Evolutionary conservation across 2,888 invertebrate species (phyloP), one percentile per base, ranked within the genome.

Genomic region (Microctonus brassicae): DNA sequence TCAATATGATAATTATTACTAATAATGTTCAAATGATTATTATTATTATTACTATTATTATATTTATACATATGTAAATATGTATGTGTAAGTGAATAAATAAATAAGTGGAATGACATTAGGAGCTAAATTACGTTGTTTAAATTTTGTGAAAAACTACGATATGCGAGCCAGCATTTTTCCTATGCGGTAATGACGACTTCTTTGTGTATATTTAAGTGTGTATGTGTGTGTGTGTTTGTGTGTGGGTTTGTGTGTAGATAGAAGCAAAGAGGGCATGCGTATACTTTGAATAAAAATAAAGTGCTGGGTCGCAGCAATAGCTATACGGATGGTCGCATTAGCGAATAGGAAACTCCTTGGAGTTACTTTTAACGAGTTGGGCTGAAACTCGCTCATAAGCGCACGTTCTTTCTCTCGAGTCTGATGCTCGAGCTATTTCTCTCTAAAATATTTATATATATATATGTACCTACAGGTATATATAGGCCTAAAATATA

Each of bases 221-320:
- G 34, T 39, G 53, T 24, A 24, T 36, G 73, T 58, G 70, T 67
- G 74, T n/a, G n/a, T n/a, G n/a, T n/a, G n/a, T n/a, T n/a, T n/a
- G n/a, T n/a, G n/a, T n/a, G n/a, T n/a, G n/a, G n/a, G n/a, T n/a
- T n/a, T n/a, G n/a, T n/a, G n/a, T n/a, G n/a, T n/a, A n/a, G n/a
- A n/a, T n/a, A n/a, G n/a, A n/a, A n/a, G n/a, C n/a, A n/a, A n/a
- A n/a, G n/a, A n/a, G n/a, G n/a, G n/a, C n/a, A n/a, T n/a, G n/a
- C n/a, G n/a, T 73, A 80, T 76, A 82, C 80, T 86, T 85, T 84
- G 80, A 87, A 87, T 86, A 87, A 86, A 87, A 87, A 86, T 87
- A 84, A 86, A 86, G 81, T 84, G 76, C 80, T 80, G 78, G 66
- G 34, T 62, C 57, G 55, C 47, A 67, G 72, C 77, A 77, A 79